Percentiles rank a stretch among this genome's conserved stretches.
Conservation (phyloP, 2,797 vertebrate genomes). For the Callimico goeldii region DNA sequence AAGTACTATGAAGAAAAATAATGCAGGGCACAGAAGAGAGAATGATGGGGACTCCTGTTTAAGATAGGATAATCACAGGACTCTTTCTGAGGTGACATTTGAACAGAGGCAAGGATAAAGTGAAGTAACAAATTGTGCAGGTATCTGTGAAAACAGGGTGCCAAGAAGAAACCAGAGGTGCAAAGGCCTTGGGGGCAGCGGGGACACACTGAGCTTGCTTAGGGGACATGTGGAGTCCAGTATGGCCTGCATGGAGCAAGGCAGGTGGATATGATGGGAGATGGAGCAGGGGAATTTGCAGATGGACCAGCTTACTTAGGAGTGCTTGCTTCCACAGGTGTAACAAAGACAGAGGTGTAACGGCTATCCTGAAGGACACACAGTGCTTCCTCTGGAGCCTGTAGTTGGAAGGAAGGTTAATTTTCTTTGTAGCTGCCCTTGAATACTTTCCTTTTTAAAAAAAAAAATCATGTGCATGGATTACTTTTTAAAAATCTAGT, state of each 20-base stretch:
- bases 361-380: not conserved
- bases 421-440: not conserved
- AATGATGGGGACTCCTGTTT: not conserved
- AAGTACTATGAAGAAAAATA: not conserved
- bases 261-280: not conserved
- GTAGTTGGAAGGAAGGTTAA: not conserved
- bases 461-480: not conserved
- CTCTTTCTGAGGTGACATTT: not conserved
- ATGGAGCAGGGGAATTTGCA: not conserved
- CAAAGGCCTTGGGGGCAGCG: not conserved
- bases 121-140: not conserved
- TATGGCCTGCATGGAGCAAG: not conserved
- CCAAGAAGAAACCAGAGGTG: not conserved
- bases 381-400: not conserved
- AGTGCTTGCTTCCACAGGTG: accelerated
- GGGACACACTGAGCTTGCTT: not conserved
- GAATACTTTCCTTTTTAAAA: not conserved
- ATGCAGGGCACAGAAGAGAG: not conserved
- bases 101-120: not conserved
- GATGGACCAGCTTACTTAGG: not conserved
- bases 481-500: slow-evolving; percentile 7
- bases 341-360: not conserved
- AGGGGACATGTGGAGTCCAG: not conserved
- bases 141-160: not conserved
- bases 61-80: not conserved